phyloP scores from a whole-genome alignment of 2,113 vertebrate species.

The Gymnorhina tibicen region DNA sequence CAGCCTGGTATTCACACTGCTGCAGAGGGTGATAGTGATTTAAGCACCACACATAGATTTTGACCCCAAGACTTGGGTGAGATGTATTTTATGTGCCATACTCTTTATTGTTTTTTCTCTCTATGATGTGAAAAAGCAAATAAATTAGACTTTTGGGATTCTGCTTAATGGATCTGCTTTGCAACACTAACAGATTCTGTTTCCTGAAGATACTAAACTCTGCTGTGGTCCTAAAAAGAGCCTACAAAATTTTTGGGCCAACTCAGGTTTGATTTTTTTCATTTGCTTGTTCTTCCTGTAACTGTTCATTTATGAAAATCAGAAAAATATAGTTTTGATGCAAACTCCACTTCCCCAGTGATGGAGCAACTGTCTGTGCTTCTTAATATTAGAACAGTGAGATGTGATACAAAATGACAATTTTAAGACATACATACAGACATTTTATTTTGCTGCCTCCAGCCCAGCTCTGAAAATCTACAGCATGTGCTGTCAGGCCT shows the following conservation, averaged over 20 bases:
- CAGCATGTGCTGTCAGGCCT: constrained; percentile 13
- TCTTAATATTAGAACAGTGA: not conserved
- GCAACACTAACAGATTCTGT: not conserved
- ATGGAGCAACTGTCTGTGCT: not conserved
- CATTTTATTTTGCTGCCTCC: constrained; percentile 30
- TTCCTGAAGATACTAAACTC: not conserved
- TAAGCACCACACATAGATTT: not conserved
- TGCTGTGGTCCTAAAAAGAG: not conserved
- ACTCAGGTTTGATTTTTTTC: not conserved
- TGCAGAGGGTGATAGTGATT: not conserved
- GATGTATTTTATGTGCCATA: not conserved
- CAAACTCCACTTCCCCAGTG: not conserved
- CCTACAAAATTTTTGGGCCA: not conserved
- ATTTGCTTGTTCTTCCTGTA: not conserved
- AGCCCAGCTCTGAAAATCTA: constrained; percentile 7
- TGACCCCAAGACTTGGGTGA: not conserved
- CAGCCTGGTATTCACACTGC: not conserved
- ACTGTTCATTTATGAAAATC: not conserved
- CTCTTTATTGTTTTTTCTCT: not conserved
- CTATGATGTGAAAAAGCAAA: not conserved
- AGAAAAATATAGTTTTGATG: not conserved
- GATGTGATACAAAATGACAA: not conserved
- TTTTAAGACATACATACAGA: constrained; percentile 23
- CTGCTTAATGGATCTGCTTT: not conserved
- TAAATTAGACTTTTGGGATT: not conserved